These are phyloP conservation scores for Trachops cirrhosus DNA, from an alignment of 2,797 vertebrate species.

Conservation along the genomic window DNA sequence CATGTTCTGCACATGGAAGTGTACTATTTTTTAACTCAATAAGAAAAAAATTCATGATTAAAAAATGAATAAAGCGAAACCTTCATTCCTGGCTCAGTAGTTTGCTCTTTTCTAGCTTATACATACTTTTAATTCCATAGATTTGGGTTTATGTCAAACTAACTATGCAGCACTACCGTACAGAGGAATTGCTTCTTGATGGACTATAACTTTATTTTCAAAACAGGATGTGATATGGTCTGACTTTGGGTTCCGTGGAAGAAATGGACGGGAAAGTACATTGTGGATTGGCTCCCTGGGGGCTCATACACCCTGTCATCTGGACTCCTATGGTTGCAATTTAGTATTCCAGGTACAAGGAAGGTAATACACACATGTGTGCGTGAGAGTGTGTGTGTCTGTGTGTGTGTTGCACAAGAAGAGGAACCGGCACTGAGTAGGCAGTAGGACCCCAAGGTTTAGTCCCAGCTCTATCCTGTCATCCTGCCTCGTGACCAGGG, in stretches of 20 bases:
- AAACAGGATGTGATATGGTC: slow-evolving; percentile 92
- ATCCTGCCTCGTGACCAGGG: not conserved
- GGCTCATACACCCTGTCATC: slow-evolving; percentile 96
- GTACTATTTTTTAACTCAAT: not conserved
- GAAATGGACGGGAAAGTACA: slow-evolving; percentile 92
- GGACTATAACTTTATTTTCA: slow-evolving; percentile 51
- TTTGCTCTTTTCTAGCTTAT: not conserved
- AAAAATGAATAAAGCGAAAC: not conserved
- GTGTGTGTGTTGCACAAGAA: not conserved
- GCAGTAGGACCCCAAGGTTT: not conserved
- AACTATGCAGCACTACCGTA: not conserved
- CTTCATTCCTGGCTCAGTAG: not conserved
- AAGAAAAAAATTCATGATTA: not conserved
- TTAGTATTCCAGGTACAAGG: slow-evolving; percentile 96
- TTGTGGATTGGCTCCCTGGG: slow-evolving; percentile 94
- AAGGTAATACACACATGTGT: slow-evolving; percentile 86
- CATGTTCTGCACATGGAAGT: not conserved
- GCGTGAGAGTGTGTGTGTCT: not conserved
- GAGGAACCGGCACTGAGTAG: not conserved
- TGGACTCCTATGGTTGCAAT: slow-evolving; percentile 96
- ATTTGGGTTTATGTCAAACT: not conserved
- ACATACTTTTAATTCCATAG: not conserved
- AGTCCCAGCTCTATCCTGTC: not conserved
- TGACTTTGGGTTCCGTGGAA: slow-evolving; percentile 94
- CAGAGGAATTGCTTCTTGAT: slow-evolving; percentile 32